Base-by-base conservation (phyloP, 2,113 vertebrate genomes). In the Genyomyrus donnyi region DNA sequence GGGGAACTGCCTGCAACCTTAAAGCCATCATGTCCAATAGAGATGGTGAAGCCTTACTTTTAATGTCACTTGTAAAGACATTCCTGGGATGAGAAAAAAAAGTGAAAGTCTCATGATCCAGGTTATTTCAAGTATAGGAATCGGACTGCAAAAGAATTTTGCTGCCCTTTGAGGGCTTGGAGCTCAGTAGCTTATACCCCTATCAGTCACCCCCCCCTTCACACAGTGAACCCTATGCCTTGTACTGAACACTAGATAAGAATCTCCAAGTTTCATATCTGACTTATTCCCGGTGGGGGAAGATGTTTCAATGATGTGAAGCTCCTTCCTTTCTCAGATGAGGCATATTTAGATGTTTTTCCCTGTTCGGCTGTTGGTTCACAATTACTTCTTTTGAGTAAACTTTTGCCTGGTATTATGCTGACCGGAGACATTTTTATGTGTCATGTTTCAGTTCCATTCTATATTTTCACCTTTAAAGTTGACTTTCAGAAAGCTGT, bases 51-150 rank as follows among this genome's bases (percentile, higher is more conserved):
- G 92, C 91, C 91, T 89, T 91, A 93, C 90, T 90, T 91, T 91
- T 93, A 91, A 93, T 56, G 77, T 92, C 91, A 91, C 70, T 0
- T n/a, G n/a, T 31, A 45, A 91, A 91, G 49, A 94, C 94, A 95
- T 93, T 94, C 92, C 90, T 92, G 83, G 94, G 95, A 96, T 95
- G 94, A 94, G 94, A 93, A 93, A 93, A 91, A 92, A 91, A 91
- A 92, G 93, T 1, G 0, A 56, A 21, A 95, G 95, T 95, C 95
- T 95, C 93, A 92, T 94, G 92, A 91, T 92, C 93, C 95, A 95
- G 94, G 95, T 94, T 94, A 95, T 96, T 95, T 96, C 96, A 96
- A 95, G 45, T 94, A 91, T 86, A 50, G 95, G 95, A 95, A 96
- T 96, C 94, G 42, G 31, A 46, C 93, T 91, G 92, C 94, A 92